Evolutionary conservation across 2,888 invertebrate species (phyloP), one percentile per base, ranked within the genome.

Genomic region (Pinctada fucata): DNA sequence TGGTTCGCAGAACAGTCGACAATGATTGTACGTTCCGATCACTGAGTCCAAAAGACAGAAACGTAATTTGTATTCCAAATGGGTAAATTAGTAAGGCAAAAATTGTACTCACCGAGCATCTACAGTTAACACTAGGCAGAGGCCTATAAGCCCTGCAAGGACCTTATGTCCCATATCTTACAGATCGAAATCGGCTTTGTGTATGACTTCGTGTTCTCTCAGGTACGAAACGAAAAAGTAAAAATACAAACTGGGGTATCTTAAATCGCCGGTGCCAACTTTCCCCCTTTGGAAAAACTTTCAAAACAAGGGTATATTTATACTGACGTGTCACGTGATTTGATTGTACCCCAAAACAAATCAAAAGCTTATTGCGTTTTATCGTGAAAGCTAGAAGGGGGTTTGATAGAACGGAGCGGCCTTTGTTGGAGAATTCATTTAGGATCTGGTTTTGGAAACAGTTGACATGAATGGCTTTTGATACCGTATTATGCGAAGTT

Each of bases 371-470:
- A 52, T 50, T 72, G 51, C 31, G n/a, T 72, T 16, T 58, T 58
- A 58, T 58, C 58, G 58, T 13, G 6, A 58, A 58, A 31, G 31
- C 31, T 13, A 6, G 58, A 13, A 13, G 13, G 58, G 13, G 58
- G 58, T 58, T 58, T 10, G 13, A 58, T 58, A 58, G 6, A 58
- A 10, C 58, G 8, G 13, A 13, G 58, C 8, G 47, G 47, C 69
- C 49, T 69, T 67, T 69, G 49, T 49, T 48, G 13, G 47, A 52
- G 45, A 72, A 52, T 72, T 72, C 72, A 72, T 72, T 72, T 50
- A 72, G 13, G 31, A 58, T 58, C n/a, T 72, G 10, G 51, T 72
- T 72, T 72, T 52, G 72, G 72, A 52, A 72, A 72, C 72, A 72
- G 50, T 10, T 10, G 52, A 52, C 31, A 52, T 72, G 72, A 72